Evolutionary conservation across 2,113 vertebrate genomes (phyloP).

Genomic region (Apteryx owenii): DNA sequence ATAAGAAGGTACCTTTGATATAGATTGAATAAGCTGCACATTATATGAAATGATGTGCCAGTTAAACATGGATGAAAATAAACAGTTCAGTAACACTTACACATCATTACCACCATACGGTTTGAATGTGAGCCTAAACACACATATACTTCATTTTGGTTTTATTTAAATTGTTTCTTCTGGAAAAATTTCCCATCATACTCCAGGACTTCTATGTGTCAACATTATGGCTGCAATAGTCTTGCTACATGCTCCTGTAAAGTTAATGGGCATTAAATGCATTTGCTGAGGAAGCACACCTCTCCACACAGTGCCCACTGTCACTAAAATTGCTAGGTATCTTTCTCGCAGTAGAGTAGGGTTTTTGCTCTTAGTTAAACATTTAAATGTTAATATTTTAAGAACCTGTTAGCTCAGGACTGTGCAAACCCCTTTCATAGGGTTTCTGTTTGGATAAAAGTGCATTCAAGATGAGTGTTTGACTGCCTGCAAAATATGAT

Average conservation of each 20-base stretch:
- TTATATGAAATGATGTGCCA: background rate
- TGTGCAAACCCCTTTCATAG: background rate
- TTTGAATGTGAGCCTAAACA: background rate
- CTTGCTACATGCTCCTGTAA: background rate
- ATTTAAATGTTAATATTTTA: background rate
- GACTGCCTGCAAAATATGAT: background rate
- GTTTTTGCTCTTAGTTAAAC: background rate
- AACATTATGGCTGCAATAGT: rapidly evolving
- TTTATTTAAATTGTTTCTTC: background rate
- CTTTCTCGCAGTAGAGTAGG: background rate
- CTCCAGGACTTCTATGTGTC: background rate
- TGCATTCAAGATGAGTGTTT: background rate
- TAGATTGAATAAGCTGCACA: background rate
- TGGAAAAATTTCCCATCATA: background rate
- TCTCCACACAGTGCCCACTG: background rate
- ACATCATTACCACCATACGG: background rate
- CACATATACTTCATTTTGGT: rapidly evolving
- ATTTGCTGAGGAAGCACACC: background rate
- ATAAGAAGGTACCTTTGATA: background rate
- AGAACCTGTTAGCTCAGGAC: background rate
- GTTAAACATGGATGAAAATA: background rate
- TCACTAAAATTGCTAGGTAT: background rate
- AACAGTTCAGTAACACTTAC: background rate
- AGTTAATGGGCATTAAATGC: background rate
- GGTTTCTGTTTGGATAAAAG: background rate